Percentiles rank a stretch among this genome's conserved stretches.
These are phyloP conservation scores for Drosophila tani DNA, from an alignment of 1,140 invertebrate genomes.

Conservation along the genomic window DNA sequence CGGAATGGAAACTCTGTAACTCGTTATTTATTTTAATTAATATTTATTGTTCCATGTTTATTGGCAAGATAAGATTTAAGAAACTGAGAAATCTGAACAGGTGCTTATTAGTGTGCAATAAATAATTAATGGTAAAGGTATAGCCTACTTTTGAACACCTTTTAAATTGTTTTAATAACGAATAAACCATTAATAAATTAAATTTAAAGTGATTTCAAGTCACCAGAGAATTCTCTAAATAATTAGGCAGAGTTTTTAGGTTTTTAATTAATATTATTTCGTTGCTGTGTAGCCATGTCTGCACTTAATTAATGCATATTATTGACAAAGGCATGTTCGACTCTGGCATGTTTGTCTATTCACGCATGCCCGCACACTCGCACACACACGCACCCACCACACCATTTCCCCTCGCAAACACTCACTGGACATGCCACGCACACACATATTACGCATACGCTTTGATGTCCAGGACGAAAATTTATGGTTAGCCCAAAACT, in stretches of 20 bases:
- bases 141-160: not conserved
- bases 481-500: conserved; percentile 71
- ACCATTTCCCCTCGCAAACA: conserved; percentile 4
- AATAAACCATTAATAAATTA: too few relatives aligned
- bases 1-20: too few relatives aligned
- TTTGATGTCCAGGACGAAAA: conserved; percentile 68
- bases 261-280: not conserved
- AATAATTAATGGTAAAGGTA: too few relatives aligned
- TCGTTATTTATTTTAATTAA: not conserved
- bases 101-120: too few relatives aligned
- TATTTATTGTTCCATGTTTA: not conserved
- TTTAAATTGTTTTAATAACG: not conserved
- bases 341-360: conserved; percentile 72
- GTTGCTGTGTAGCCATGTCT: conserved; percentile 54
- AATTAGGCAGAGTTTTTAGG: not conserved
- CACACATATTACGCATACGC: conserved; percentile 56
- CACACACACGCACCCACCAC: conserved; percentile 14
- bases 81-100: accelerated
- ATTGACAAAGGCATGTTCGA: conserved; percentile 75
- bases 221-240: not conserved
- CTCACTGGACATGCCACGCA: conserved; percentile 13
- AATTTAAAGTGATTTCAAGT: not conserved
- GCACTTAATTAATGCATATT: conserved; percentile 83
- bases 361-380: conserved; percentile 64
- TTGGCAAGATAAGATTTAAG: accelerated